phyloP scores from a whole-genome alignment of 2,888 invertebrate species.

The Yponomeuta plumbellus region DNA sequence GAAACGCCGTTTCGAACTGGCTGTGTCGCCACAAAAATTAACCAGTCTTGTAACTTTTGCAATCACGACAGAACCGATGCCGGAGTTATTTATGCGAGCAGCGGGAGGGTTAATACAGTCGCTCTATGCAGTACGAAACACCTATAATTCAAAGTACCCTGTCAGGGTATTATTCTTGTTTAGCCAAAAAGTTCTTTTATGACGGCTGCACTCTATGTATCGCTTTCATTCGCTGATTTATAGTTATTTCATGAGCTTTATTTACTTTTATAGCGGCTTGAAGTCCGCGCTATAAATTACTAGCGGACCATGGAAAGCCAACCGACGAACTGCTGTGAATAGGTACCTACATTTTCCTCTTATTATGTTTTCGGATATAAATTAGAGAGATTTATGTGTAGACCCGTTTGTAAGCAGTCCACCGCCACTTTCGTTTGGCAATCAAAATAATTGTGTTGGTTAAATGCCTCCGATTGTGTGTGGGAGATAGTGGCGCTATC shows the following conservation, averaged over 20 bases:
- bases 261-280: slow-evolving; percentile 70
- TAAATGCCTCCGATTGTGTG: slow-evolving; percentile 39
- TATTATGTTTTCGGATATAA: slow-evolving; percentile 72
- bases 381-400: slow-evolving; percentile 66
- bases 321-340: slow-evolving; percentile 57
- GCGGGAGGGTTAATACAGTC: slow-evolving; percentile 7
- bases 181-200: slow-evolving; percentile 44
- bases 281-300: slow-evolving; percentile 67
- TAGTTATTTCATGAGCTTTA: slow-evolving; percentile 69
- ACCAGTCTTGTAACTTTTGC: not conserved
- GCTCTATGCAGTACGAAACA: slow-evolving; percentile 3
- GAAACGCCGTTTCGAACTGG: slow-evolving; percentile 34
- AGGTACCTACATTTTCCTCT: slow-evolving; percentile 56
- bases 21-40: not conserved
- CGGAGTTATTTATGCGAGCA: slow-evolving; percentile 8
- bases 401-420: slow-evolving; percentile 37
- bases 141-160: slow-evolving; percentile 36
- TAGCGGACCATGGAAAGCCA: slow-evolving; percentile 42
- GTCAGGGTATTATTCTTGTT: slow-evolving; percentile 27
- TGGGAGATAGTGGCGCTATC: slow-evolving; percentile 38
- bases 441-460: slow-evolving; percentile 35
- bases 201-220: slow-evolving; percentile 30
- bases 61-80: not conserved
- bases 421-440: slow-evolving; percentile 43
- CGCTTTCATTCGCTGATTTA: slow-evolving; percentile 65